These are phyloP conservation scores for Vireo griseus DNA, from an alignment of 2,797 vertebrate genomes.

Conservation along the genomic window DNA sequence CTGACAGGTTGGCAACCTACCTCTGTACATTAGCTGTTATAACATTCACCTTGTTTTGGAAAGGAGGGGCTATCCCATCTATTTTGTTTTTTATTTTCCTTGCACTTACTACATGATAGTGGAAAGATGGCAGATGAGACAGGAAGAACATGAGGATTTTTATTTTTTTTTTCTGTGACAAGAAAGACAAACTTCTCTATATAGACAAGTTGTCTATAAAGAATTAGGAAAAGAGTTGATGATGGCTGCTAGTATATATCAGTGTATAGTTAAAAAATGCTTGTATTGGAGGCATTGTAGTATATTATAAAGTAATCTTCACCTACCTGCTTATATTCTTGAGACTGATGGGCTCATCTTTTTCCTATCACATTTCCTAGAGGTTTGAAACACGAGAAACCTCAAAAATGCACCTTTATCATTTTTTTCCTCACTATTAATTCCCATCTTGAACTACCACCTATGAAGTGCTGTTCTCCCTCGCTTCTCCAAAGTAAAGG, in stretches of 20 bases:
- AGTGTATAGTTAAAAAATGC: not conserved
- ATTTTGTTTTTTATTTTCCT: not conserved
- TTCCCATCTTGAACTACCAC: not conserved
- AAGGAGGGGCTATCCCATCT: not conserved
- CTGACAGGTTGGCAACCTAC: not conserved
- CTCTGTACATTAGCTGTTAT: not conserved
- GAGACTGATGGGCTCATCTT: not conserved
- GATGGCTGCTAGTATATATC: not conserved
- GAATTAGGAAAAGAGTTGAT: not conserved
- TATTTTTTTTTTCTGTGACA: not conserved
- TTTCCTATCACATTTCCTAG: not conserved
- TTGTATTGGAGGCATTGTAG: not conserved
- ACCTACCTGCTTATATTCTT: not conserved
- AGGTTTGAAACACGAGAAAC: not conserved
- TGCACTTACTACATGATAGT: not conserved
- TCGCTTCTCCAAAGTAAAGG: rapidly evolving
- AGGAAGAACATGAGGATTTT: not conserved
- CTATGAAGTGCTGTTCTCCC: rapidly evolving
- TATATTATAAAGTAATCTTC: not conserved
- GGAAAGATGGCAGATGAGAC: not conserved
- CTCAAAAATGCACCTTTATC: not conserved
- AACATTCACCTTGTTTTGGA: not conserved
- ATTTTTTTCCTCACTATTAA: not conserved
- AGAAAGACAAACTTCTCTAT: not conserved
- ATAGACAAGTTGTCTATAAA: not conserved